Percentiles rank a stretch among this genome's conserved stretches.
Conservation (phyloP, 2,113 vertebrate genomes). For the Peromyscus leucopus region DNA sequence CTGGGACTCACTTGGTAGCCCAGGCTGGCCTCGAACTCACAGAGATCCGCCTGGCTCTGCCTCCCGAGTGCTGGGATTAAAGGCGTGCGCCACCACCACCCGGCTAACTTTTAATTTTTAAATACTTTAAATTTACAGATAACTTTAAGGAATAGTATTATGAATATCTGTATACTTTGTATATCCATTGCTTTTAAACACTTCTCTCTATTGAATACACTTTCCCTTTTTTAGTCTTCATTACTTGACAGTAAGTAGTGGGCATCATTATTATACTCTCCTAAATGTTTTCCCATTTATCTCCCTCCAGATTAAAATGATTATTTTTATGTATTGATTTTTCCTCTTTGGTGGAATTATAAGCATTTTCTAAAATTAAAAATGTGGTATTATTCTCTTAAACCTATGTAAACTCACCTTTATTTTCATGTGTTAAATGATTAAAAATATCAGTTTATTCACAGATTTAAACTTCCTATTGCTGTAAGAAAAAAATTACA, state of each 20-base stretch:
- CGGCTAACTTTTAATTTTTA: not conserved
- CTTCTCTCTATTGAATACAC: not conserved
- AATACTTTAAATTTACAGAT: conserved; percentile 29
- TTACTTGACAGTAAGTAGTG: conserved; percentile 27
- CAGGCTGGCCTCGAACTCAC: too few species aligned
- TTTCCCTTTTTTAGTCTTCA: not conserved
- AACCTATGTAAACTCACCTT: not conserved
- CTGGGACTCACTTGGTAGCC: too few species aligned
- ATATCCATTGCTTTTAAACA: not conserved
- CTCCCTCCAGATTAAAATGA: not conserved
- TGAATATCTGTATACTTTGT: not conserved
- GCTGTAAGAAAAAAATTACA: not conserved
- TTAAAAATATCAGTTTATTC: not conserved
- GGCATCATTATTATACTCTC: not conserved
- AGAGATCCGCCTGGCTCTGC: too few species aligned
- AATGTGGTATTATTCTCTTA: not conserved
- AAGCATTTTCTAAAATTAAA: conserved; percentile 59
- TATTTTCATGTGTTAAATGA: conserved; percentile 52
- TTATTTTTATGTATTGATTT: conserved; percentile 27
- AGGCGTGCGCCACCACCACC: too few species aligned
- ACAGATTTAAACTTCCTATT: conserved; percentile 29
- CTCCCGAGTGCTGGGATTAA: too few species aligned
- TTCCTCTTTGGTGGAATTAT: conserved; percentile 16
- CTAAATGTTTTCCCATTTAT: conserved; percentile 3
- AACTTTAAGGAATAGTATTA: conserved; percentile 30